phyloP scores from a whole-genome alignment of 2,113 vertebrate species.

The Eurystomus gularis region DNA sequence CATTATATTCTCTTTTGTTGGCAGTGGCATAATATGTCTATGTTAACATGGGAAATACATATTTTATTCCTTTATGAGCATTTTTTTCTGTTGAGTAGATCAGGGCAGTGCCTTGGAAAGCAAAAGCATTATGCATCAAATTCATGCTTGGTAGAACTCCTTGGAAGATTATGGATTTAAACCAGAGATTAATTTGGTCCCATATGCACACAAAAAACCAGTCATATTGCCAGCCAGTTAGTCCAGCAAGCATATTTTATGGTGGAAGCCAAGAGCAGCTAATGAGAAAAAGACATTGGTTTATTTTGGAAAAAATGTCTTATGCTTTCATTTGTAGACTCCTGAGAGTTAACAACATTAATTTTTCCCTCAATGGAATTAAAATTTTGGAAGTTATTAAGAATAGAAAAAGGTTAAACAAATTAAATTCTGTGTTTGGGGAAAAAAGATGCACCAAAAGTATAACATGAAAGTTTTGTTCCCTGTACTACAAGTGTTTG shows the following conservation, averaged over 20 bases:
- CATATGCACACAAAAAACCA: not conserved
- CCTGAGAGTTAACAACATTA: not conserved
- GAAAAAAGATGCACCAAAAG: not conserved
- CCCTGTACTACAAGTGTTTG: not conserved
- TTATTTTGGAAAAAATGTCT: not conserved
- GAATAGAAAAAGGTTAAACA: not conserved
- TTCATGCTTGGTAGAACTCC: not conserved
- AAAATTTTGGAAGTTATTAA: not conserved
- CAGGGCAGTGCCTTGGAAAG: constrained; percentile 10
- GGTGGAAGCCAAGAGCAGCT: not conserved
- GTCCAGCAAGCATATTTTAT: not conserved
- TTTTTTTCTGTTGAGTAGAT: constrained; percentile 24
- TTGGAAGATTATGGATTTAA: not conserved
- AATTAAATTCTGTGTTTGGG: not conserved
- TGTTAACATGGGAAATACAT: constrained; percentile 6
- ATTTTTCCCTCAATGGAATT: not conserved
- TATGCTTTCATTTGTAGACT: not conserved
- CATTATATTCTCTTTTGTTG: constrained; percentile 23
- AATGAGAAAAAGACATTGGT: constrained; percentile 2
- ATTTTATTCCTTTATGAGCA: not conserved
- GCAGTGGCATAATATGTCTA: constrained; percentile 21
- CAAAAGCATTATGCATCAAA: not conserved
- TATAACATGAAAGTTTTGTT: not conserved
- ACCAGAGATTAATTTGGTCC: not conserved
- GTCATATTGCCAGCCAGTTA: not conserved